Conservation (phyloP, 2,888 invertebrate species). For the Nephrotoma flavescens region DNA sequence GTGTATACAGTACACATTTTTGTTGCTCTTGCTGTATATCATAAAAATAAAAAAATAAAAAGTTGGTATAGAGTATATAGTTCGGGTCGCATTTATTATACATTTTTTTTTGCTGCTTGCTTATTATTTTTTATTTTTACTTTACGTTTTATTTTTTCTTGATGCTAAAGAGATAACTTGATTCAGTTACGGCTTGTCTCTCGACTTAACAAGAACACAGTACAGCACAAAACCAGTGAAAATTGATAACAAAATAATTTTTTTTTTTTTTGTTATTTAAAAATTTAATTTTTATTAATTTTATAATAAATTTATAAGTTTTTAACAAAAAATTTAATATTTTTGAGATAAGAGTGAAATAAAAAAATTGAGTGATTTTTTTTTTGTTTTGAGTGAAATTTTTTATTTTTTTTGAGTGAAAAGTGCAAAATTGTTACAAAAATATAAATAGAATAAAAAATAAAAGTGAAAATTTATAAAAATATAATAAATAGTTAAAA, state of each 20-base stretch:
- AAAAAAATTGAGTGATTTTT: neutral
- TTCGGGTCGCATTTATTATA: neutral
- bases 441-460: neutral
- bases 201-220: neutral
- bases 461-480: neutral
- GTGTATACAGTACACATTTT: neutral
- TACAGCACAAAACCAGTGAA: neutral
- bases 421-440: neutral
- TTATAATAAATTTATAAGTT: neutral
- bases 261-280: neutral
- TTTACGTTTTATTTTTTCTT: neutral
- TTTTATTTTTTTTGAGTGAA: neutral
- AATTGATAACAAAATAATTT: neutral
- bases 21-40: neutral
- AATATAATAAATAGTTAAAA: neutral
- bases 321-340: neutral
- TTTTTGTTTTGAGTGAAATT: neutral
- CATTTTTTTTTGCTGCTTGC: neutral
- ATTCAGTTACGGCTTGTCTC: slow-evolving; percentile 4
- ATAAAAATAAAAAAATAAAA: neutral
- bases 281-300: neutral
- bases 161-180: slow-evolving; percentile 5
- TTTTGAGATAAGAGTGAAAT: neutral
- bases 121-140: neutral
- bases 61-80: neutral